Evolutionary conservation across 2,797 vertebrate genomes (phyloP).

Genomic region (Crenuchus spilurus): DNA sequence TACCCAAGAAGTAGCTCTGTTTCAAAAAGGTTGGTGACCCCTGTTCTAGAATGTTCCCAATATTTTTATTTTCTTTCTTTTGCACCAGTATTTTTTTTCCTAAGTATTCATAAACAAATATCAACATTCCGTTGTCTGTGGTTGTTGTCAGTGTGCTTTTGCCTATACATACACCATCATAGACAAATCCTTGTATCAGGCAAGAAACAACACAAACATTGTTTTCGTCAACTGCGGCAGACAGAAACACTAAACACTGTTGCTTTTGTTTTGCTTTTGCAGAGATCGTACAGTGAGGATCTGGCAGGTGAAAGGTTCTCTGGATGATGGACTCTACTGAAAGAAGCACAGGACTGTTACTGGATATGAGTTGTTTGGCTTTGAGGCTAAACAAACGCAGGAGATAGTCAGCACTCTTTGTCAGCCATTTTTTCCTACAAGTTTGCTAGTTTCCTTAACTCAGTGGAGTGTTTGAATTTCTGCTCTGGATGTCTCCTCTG

Average conservation of each 20-base stretch:
- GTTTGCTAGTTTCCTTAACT: not conserved
- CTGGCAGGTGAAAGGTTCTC: slow-evolving; percentile 86
- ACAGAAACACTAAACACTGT: not conserved
- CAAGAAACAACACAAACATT: not conserved
- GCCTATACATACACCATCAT: not conserved
- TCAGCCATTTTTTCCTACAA: not conserved
- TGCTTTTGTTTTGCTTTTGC: slow-evolving; percentile 51
- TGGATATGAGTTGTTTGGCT: not conserved
- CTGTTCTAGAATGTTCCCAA: too few species aligned
- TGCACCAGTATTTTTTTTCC: too few species aligned
- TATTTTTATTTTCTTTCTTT: too few species aligned
- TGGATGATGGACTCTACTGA: slow-evolving; percentile 80
- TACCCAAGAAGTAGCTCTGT: too few species aligned
- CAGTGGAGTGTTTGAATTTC: not conserved
- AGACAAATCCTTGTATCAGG: not conserved
- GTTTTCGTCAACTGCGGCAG: not conserved
- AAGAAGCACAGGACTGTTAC: not conserved
- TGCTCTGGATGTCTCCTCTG: not conserved
- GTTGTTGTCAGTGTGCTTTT: not conserved
- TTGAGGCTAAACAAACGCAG: not conserved
- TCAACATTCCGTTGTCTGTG: too few species aligned
- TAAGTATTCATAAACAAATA: too few species aligned
- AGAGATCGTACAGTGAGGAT: slow-evolving; percentile 96
- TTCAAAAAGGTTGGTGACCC: too few species aligned
- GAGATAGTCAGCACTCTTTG: not conserved